These are phyloP conservation scores for Bufo bufo DNA, from an alignment of 2,113 vertebrate species.

Conservation along the genomic window DNA sequence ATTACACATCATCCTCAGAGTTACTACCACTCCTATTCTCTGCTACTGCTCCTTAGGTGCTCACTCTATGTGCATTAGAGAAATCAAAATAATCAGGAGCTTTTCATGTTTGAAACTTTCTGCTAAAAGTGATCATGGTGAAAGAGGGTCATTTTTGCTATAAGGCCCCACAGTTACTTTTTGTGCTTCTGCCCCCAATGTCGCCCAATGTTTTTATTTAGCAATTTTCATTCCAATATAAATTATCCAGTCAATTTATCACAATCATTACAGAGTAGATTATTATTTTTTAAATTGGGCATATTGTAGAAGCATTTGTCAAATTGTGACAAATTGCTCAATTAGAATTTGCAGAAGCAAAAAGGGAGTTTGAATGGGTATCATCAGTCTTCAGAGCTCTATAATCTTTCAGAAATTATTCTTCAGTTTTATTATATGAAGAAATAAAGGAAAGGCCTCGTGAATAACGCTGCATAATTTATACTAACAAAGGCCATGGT, in stretches of 20 bases:
- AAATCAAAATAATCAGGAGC: no score
- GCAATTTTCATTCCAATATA: neutral
- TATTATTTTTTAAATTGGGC: slow-evolving; percentile 36
- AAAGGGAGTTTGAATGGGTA: slow-evolving; percentile 16
- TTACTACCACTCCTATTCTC: no score
- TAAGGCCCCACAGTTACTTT: no score
- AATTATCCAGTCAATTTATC: slow-evolving; percentile 28
- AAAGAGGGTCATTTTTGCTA: no score
- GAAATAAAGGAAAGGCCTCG: slow-evolving; percentile 29
- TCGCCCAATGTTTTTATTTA: no score
- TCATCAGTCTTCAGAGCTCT: neutral
- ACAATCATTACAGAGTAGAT: slow-evolving; percentile 51
- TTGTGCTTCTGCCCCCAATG: no score
- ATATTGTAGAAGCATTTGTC: slow-evolving; percentile 39
- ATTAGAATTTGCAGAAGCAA: neutral
- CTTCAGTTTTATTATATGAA: slow-evolving; percentile 35
- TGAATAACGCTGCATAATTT: slow-evolving; percentile 23
- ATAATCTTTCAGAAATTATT: slow-evolving; percentile 30
- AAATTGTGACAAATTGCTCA: slow-evolving; percentile 57
- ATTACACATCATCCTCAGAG: no score
- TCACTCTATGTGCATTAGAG: no score
- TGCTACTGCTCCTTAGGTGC: no score
- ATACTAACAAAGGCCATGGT: neutral
- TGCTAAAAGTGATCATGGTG: no score
- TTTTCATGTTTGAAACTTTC: no score